Evolutionary conservation across 1,140 invertebrate genomes (phyloP).

Genomic region (Drosophila ogumai): DNA sequence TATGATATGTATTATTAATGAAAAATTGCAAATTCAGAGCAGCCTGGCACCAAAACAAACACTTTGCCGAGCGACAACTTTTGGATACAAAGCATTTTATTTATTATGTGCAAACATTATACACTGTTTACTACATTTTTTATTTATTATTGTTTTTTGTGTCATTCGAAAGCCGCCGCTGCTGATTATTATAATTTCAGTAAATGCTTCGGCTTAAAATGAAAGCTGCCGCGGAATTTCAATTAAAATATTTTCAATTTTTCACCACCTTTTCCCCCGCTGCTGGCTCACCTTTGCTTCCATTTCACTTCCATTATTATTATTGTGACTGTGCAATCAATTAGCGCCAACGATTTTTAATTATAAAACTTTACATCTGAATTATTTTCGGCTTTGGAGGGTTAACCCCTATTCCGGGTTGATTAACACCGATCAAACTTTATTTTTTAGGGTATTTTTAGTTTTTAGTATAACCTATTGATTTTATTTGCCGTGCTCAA

Average conservation of each 20-base stretch:
- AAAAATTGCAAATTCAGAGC: conserved; percentile 67
- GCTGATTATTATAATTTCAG: conserved; percentile 66
- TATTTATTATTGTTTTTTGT: conserved; percentile 15
- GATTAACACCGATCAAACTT: conserved; percentile 37
- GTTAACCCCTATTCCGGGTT: conserved; percentile 11
- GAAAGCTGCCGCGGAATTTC: conserved; percentile 60
- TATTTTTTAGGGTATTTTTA: conserved; percentile 13
- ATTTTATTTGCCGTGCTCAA: conserved; percentile 27
- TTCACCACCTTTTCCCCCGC: conserved; percentile 9
- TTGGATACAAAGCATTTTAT: conserved; percentile 49
- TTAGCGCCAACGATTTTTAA: conserved; percentile 57
- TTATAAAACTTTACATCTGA: conserved; percentile 45
- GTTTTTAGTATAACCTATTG: conserved; percentile 4
- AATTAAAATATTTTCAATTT: conserved; percentile 66
- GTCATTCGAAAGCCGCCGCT: conserved; percentile 20
- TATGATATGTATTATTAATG: conserved; percentile 69
- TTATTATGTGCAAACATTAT: conserved; percentile 69
- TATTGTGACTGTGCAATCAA: conserved; percentile 53
- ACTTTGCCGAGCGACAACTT: conserved; percentile 12
- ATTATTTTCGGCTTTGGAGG: conserved; percentile 20
- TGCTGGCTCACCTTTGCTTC: conserved; percentile 6
- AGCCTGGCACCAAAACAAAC: conserved; percentile 18
- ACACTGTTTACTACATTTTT: conserved; percentile 47
- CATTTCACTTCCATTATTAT: conserved; percentile 12
- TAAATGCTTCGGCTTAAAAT: conserved; percentile 53